Evolutionary conservation across 2,797 vertebrate genomes (phyloP), one percentile per base, ranked within the genome.

Genomic region (Chelmon rostratus): DNA sequence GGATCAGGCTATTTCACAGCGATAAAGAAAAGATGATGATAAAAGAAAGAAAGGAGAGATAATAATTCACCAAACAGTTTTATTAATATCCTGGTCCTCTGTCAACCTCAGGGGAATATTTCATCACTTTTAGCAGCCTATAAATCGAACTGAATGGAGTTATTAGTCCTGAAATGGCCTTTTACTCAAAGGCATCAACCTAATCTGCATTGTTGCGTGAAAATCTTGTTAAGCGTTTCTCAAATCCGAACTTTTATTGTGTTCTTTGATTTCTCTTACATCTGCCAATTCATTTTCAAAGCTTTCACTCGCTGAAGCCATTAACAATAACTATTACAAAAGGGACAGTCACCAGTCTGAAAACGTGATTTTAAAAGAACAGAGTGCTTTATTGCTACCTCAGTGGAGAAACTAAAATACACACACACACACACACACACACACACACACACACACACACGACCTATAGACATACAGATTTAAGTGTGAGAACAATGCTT

Each of bases 1-100:
- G 68, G 19, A 80, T 84, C 37, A n/a, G 76, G 33, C 68, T 85
- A 25, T 85, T 89, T 89, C 62, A 79, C 57, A 49, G 81, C 25
- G 25, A 77, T 89, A 70, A 90, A 84, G 59, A 65, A 75, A 79
- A 73, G 62, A 82, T 73, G 82, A 81, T 44, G 71, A 85, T 77
- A 53, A 85, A 81, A 84, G 73, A 86, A 83, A 84, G 76, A 74
- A 73, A 72, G 76, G 18, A 68, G 47, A 56, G 47, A 76, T 78
- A 77, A 77, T 86, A 84, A 83, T 79, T 92, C 82, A 88, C 62
- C 59, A 76, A 79, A 86, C 81, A 65, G 69, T 86, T 88, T 87
- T 86, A 81, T 89, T 89, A 87, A 91, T 90, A 89, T 89, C 85
- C 81, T 74, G 84, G 82, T 84, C 44, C 37, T 68, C 74, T 75